A percentile compares a stretch with the other conserved stretches of the same genome.
These are phyloP conservation scores for Lycodopsis pacificus DNA, from an alignment of 2,797 vertebrate genomes.

Conservation along the genomic window DNA sequence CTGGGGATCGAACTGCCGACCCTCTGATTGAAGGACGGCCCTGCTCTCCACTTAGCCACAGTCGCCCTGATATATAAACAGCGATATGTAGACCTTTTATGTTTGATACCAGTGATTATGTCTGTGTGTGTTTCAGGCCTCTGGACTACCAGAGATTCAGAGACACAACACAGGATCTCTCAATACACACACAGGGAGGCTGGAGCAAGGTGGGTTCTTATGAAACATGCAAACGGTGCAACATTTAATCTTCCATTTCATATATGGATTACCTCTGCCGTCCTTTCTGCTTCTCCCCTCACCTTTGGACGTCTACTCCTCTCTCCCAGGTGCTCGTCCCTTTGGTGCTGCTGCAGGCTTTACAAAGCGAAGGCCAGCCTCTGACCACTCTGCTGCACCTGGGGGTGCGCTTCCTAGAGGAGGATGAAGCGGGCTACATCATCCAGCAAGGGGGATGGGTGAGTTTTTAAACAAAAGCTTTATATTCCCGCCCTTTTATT, in stretches of 20 bases:
- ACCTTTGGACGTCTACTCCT: neutral
- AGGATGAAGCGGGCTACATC: constrained; percentile 88
- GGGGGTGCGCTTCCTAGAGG: constrained; percentile 90
- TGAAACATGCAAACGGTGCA: neutral
- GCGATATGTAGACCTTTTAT: neutral
- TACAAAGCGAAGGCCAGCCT: constrained; percentile 85
- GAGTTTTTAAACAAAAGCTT: constrained; percentile 70
- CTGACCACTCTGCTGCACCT: constrained; percentile 85
- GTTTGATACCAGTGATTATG: neutral
- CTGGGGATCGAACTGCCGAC: no score
- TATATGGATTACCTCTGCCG: neutral
- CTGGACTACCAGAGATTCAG: constrained; percentile 90
- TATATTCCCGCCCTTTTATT: neutral
- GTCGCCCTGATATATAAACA: neutral
- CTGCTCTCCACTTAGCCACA: no score
- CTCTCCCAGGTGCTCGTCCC: constrained; percentile 89
- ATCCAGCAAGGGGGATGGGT: constrained; percentile 97
- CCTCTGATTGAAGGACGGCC: no score
- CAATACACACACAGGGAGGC: constrained; percentile 85
- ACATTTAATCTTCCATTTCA: neutral
- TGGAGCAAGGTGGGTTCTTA: constrained; percentile 90
- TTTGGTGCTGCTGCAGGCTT: constrained; percentile 89
- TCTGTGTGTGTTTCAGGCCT: constrained; percentile 84
- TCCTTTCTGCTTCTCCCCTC: neutral
- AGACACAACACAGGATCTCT: constrained; percentile 81